Conservation (phyloP, 2,888 invertebrate genomes). For the Parelbella ahira region DNA sequence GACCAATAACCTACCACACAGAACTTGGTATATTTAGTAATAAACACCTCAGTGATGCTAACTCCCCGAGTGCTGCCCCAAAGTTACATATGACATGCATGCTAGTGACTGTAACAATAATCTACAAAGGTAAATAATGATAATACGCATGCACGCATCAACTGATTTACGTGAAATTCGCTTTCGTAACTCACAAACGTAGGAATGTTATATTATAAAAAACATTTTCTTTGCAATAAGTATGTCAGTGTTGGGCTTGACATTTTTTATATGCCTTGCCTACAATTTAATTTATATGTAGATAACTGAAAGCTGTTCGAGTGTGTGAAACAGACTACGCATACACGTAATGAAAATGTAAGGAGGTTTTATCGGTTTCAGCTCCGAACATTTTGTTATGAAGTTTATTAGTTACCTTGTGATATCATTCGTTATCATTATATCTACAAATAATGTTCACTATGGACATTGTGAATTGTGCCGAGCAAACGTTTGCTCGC, state of each 20-base stretch:
- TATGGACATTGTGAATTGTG: conserved; percentile 52
- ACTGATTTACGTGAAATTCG: neutral
- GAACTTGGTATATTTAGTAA: conserved; percentile 9
- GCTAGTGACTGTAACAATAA: conserved; percentile 8
- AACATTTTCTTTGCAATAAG: too few species aligned
- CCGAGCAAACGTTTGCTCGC: conserved; percentile 51
- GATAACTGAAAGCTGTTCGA: neutral
- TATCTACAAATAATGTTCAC: conserved; percentile 67
- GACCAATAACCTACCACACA: conserved; percentile 17
- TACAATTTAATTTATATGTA: too few species aligned
- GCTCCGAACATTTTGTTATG: conserved; percentile 25
- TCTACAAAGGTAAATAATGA: conserved; percentile 7
- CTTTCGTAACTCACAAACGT: neutral
- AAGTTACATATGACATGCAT: conserved; percentile 15
- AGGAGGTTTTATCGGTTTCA: conserved; percentile 7
- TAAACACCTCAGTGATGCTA: conserved; percentile 14
- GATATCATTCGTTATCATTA: conserved; percentile 69
- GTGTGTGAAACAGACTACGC: neutral
- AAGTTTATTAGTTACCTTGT: conserved; percentile 55
- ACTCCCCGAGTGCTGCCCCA: conserved; percentile 10
- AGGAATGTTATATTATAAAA: conserved; percentile 8
- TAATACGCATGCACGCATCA: too few species aligned
- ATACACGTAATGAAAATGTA: too few species aligned
- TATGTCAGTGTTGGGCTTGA: too few species aligned
- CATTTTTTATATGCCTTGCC: too few species aligned